Evolutionary conservation across 2,888 invertebrate genomes (phyloP).

Genomic region (Caenorhabditis sulstoni): DNA sequence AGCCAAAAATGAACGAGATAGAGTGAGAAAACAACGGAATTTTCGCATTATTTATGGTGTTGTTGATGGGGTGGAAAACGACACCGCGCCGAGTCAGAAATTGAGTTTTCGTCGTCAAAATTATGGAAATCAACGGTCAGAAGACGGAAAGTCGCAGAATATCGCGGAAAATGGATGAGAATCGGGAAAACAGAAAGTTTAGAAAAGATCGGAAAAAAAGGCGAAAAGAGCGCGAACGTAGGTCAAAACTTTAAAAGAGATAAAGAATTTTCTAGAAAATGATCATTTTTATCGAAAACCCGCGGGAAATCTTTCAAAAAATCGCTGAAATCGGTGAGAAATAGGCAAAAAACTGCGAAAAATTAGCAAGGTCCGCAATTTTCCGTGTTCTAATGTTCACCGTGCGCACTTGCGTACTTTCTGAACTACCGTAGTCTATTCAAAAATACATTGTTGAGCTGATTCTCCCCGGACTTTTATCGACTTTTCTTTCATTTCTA

Average conservation of each 20-base stretch:
- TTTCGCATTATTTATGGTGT: conserved; percentile 35
- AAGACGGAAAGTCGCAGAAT: no score
- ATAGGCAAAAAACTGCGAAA: conserved; percentile 1
- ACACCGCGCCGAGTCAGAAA: conserved; percentile 9
- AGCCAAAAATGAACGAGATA: neutral
- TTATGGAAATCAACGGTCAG: neutral
- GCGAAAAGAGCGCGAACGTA: no score
- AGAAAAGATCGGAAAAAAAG: no score
- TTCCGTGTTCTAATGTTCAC: neutral
- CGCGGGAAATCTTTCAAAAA: neutral
- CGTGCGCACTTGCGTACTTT: neutral
- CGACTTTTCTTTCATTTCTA: no score
- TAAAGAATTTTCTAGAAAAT: no score
- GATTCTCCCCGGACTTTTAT: neutral
- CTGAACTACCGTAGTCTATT: neutral
- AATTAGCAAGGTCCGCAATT: neutral
- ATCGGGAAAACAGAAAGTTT: no score
- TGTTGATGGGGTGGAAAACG: neutral
- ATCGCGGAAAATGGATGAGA: no score
- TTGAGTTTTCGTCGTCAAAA: conserved; percentile 7
- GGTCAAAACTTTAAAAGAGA: no score
- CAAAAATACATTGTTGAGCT: neutral
- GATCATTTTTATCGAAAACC: neutral
- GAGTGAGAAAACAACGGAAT: conserved; percentile 22
- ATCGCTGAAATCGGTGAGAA: neutral